phyloP scores from a whole-genome alignment of 2,888 invertebrate genomes.

The Noctua janthe region DNA sequence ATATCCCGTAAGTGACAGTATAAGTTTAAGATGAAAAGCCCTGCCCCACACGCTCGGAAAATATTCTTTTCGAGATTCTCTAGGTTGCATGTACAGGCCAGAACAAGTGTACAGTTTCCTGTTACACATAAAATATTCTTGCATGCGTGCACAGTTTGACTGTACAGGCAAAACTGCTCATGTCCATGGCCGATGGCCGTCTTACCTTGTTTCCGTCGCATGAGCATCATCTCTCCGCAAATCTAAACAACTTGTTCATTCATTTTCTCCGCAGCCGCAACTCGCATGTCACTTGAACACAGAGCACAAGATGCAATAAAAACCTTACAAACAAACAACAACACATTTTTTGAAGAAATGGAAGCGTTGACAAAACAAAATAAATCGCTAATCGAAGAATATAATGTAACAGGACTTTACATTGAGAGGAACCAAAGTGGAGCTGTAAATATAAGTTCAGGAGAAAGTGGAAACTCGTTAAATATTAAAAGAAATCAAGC shows the following conservation, averaged over 20 bases:
- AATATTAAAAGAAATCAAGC: background rate
- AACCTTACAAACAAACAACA: background rate
- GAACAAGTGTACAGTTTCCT: too few relatives aligned
- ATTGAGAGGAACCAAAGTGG: background rate
- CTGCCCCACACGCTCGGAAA: background rate
- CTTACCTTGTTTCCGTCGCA: background rate
- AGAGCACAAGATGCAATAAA: conserved; percentile 6
- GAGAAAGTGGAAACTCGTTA: background rate
- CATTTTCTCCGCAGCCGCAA: background rate
- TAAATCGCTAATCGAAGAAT: background rate
- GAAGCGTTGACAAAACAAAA: background rate
- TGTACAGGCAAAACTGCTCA: too few relatives aligned
- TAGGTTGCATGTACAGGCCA: background rate
- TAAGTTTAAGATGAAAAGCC: background rate
- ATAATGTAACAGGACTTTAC: conserved; percentile 14
- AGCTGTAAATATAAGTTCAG: background rate
- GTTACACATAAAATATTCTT: too few relatives aligned
- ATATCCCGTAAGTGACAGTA: too few relatives aligned
- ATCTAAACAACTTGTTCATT: background rate
- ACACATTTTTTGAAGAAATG: background rate
- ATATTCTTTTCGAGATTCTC: background rate
- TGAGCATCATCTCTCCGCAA: background rate
- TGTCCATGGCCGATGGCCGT: background rate
- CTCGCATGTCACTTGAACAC: background rate
- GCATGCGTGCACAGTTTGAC: too few relatives aligned